Base-by-base conservation (phyloP, 2,797 vertebrate species). In the Heterohyrax brucei region DNA sequence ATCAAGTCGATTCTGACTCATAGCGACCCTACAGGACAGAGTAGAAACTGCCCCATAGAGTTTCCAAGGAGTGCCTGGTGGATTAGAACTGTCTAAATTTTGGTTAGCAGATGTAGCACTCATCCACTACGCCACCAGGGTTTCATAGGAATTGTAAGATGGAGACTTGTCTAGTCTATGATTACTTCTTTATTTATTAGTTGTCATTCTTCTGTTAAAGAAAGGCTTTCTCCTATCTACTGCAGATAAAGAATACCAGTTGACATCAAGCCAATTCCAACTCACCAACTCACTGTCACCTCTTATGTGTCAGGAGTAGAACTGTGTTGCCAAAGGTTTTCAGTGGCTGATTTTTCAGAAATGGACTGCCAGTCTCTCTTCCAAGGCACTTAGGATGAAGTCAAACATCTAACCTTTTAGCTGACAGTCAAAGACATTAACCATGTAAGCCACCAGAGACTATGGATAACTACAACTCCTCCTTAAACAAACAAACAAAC, bases 151-250 rank as follows among this genome's bases (percentile, higher is more conserved):
- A 39, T 59, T 75, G 1, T 44, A 53, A 78, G 83, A n/a, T 64
- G 33, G 26, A 84, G 19, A 84, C 48, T 81, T 92, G 64, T 77
- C 86, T 86, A 95, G 75, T 73, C 16, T 81, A 73, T 26, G 64
- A 81, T 79, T 56, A 46, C 6, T 89, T 89, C 50, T 90, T 73
- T 78, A 82, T 72, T 75, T 72, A 59, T 72, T 73, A 78, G 5
- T 50, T 94, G 28, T 10, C 48, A 16, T 76, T 86, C 53, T 88
- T 93, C n/a, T 73, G 19, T 72, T 72, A 81, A 77, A 88, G 48
- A 86, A 86, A 24, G 82, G 3, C 3, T 48, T 56, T 59, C 50
- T 73, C 19, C 95, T 28, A 91, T 64, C 84, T 78, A 50, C 33
- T 79, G 48, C 44, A 83, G 16, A 62, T 44, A 5, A 82, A 82